Evolutionary conservation across 2,888 invertebrate genomes (phyloP).

Genomic region (Leucoma salicis): DNA sequence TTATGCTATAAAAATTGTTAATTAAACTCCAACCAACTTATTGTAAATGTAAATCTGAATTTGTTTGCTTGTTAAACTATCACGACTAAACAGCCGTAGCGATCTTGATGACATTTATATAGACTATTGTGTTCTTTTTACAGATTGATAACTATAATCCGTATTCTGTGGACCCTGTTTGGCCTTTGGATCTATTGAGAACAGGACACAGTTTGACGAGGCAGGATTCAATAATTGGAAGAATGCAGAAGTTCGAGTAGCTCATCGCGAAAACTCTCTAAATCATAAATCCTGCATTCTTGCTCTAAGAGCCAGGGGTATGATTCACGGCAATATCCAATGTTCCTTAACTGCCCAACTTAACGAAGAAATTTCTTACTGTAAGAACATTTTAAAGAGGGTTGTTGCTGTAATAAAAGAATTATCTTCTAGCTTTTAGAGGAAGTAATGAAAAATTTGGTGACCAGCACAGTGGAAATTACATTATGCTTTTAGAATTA

Average conservation of each 20-base stretch:
- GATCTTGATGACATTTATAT: too few species aligned
- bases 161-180: slow-evolving; percentile 21
- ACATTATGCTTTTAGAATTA: neutral
- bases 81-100: too few species aligned
- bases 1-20: too few species aligned
- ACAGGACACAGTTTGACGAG: neutral
- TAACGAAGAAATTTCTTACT: neutral
- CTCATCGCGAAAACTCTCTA: slow-evolving; percentile 31
- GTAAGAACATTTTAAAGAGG: neutral
- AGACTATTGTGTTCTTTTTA: too few species aligned
- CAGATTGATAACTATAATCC: too few species aligned
- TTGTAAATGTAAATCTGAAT: too few species aligned
- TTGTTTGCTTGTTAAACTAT: too few species aligned
- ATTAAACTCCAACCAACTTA: too few species aligned
- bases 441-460: neutral
- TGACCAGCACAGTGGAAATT: neutral
- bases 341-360: neutral
- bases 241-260: slow-evolving; percentile 14
- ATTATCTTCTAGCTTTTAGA: slow-evolving; percentile 1
- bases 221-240: slow-evolving; percentile 33
- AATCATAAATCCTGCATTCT: neutral
- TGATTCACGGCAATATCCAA: neutral
- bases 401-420: neutral
- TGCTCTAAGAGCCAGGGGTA: neutral
- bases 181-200: slow-evolving; percentile 5